Evolutionary conservation across 2,113 vertebrate genomes (phyloP).

Genomic region (Nothocercus julius): DNA sequence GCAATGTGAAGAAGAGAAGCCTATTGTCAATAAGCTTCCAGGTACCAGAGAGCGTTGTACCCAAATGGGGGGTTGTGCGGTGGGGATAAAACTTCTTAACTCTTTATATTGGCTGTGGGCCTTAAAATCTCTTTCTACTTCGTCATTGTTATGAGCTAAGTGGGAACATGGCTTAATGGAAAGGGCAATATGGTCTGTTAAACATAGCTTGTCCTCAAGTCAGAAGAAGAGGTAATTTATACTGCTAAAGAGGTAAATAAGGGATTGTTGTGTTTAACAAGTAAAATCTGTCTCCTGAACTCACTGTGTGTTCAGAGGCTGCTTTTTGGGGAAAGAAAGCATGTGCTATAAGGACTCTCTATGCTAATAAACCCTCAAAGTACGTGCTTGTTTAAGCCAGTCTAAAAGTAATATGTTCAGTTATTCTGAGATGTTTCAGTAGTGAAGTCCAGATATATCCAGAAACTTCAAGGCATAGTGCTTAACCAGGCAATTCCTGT

Average conservation of each 20-base stretch:
- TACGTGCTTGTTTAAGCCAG: not conserved
- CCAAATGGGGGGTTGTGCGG: not conserved
- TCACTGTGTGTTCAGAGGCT: not conserved
- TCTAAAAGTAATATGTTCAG: not conserved
- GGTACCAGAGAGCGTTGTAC: not conserved
- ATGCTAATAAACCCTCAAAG: not conserved
- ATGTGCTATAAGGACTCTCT: not conserved
- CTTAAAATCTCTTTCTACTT: not conserved
- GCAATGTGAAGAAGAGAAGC: accelerated
- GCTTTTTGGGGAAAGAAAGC: not conserved
- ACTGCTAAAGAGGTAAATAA: not conserved
- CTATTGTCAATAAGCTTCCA: not conserved
- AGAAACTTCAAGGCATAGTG: not conserved
- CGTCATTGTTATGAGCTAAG: not conserved
- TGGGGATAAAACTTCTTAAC: not conserved
- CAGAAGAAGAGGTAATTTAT: not conserved
- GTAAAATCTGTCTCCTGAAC: not conserved
- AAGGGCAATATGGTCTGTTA: not conserved
- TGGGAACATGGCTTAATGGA: not conserved
- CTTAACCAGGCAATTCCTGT: not conserved
- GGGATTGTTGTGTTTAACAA: not conserved
- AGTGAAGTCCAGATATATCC: not conserved
- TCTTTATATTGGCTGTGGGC: not conserved
- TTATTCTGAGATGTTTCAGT: not conserved
- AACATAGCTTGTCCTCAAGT: not conserved